Percentiles rank a stretch among this genome's conserved stretches.
phyloP scores from a whole-genome alignment of 2,888 invertebrate genomes.

The Dugesia japonica region DNA sequence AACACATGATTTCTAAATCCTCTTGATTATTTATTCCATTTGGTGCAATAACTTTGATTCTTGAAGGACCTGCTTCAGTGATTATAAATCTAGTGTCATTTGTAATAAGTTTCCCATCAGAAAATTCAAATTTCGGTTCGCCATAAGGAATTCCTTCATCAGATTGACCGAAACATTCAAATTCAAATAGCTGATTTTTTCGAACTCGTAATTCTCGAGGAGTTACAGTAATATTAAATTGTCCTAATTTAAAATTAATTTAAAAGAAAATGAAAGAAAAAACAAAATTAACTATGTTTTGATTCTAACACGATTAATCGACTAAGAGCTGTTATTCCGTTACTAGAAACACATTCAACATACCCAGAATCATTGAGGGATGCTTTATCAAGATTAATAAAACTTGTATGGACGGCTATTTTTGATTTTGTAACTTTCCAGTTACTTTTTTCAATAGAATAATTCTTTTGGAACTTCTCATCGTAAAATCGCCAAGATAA shows the following conservation, averaged over 20 bases:
- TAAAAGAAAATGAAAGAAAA: not conserved
- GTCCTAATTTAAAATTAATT: not conserved
- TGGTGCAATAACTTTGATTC: constrained; percentile 5
- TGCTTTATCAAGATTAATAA: not conserved
- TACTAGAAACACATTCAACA: not conserved
- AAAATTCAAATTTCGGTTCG: not conserved
- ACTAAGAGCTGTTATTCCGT: not conserved
- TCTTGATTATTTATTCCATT: not conserved
- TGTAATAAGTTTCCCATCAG: not conserved
- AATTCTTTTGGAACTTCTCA: not conserved
- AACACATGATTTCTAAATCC: not conserved
- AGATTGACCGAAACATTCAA: not conserved
- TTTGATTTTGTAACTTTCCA: not conserved
- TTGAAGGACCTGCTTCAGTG: not conserved
- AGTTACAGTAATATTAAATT: not conserved
- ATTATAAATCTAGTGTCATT: constrained; percentile 2
- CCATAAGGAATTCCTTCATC: not conserved
- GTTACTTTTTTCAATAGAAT: not conserved
- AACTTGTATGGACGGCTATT: not conserved
- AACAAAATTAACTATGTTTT: not conserved
- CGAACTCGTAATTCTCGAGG: not conserved
- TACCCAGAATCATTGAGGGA: not conserved
- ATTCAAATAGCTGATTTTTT: not conserved
- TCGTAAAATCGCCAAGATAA: not conserved
- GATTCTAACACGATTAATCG: not conserved